Evolutionary conservation across 2,113 vertebrate genomes (phyloP).

Genomic region (Tor tambroides): DNA sequence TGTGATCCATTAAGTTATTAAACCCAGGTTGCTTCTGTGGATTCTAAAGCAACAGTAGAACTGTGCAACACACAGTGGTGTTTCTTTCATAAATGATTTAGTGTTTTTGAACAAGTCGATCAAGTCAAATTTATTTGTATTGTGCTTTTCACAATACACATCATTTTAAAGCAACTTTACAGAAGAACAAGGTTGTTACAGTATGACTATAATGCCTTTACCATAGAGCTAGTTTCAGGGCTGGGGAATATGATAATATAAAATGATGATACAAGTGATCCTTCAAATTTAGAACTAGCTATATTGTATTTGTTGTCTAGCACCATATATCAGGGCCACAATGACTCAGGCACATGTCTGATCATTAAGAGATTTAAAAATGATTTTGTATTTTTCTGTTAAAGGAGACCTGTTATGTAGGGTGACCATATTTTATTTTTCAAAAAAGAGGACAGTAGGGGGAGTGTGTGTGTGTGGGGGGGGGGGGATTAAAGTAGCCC

Average conservation of each 20-base stretch:
- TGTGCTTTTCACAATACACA: too few relatives aligned
- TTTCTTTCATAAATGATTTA: neutral
- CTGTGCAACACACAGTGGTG: neutral
- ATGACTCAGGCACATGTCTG: neutral
- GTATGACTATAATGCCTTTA: neutral
- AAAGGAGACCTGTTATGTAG: too few relatives aligned
- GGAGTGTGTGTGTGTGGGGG: too few relatives aligned
- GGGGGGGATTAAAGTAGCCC: too few relatives aligned
- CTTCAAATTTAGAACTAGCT: neutral
- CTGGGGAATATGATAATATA: neutral
- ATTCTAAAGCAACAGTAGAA: neutral
- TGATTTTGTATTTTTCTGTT: neutral
- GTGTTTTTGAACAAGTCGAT: neutral
- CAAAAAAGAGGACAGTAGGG: too few relatives aligned
- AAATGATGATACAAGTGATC: neutral
- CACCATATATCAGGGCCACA: neutral
- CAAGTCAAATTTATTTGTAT: neutral
- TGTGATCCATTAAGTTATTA: neutral
- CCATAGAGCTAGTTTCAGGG: neutral
- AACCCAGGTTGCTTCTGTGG: neutral
- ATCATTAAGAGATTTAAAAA: neutral
- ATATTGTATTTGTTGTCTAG: neutral
- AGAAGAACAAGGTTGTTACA: neutral
- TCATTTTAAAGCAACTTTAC: neutral
- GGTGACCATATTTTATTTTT: too few relatives aligned